Conservation (phyloP, 2,888 invertebrate species). For the Apocheima hispidaria region DNA sequence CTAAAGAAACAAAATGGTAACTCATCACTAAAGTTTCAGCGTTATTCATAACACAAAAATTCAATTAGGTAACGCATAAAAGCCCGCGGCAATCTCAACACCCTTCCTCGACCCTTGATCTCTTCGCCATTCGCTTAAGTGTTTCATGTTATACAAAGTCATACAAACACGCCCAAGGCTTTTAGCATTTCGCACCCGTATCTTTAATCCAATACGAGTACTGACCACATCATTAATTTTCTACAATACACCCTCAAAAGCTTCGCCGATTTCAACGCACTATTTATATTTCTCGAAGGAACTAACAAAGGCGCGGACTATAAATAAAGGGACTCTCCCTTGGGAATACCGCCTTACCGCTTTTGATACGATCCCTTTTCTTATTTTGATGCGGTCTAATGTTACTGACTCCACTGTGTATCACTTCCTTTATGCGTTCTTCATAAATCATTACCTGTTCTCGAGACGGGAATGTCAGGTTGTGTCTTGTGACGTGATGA, state of each 20-base stretch:
- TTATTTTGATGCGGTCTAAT: constrained; percentile 82
- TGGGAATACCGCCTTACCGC: constrained; percentile 77
- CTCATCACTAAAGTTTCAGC: constrained; percentile 31
- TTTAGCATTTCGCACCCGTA: constrained; percentile 74
- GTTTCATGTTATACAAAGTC: constrained; percentile 80
- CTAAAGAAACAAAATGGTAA: constrained; percentile 30
- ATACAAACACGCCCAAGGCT: constrained; percentile 74
- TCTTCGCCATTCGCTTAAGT: constrained; percentile 68
- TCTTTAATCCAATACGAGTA: constrained; percentile 80
- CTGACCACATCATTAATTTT: constrained; percentile 86
- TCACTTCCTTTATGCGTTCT: constrained; percentile 69
- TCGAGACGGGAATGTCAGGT: constrained; percentile 43
- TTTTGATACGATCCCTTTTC: constrained; percentile 83
- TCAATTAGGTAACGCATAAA: constrained; percentile 58
- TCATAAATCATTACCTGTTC: constrained; percentile 82
- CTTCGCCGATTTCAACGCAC: constrained; percentile 80
- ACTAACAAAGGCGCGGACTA: constrained; percentile 78
- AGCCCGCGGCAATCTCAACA: constrained; percentile 52
- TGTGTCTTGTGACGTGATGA: constrained; percentile 36
- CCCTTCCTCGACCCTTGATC: constrained; percentile 54
- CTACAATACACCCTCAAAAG: constrained; percentile 82
- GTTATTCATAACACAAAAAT: constrained; percentile 55
- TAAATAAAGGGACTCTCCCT: constrained; percentile 80
- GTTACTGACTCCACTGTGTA: constrained; percentile 71
- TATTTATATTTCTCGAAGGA: constrained; percentile 82